Evolutionary conservation across 1,140 invertebrate species (phyloP), one percentile per base, ranked within the genome.

Genomic region (Trichogramma pretiosum): DNA sequence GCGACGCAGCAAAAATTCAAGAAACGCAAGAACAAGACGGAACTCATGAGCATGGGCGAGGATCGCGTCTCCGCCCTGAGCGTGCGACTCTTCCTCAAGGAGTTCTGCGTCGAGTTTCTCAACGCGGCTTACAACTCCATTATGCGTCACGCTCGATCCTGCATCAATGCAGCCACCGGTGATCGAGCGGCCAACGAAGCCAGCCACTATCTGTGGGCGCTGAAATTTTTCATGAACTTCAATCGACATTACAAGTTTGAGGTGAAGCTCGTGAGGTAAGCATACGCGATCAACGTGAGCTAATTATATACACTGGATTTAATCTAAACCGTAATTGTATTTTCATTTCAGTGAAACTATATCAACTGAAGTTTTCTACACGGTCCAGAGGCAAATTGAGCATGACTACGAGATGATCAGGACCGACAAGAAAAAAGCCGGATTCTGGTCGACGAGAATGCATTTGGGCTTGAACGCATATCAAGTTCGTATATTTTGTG

Each of bases 211-310:
- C 73, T 97, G 36, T 96, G 91, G 92, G 82, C 88, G 7, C 74
- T 96, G 57, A 82, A 85, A 62, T 98, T 97, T 73, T 98, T 97
- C 67, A 94, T 97, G 90, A 89, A 95, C 70, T 97, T 98, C 70
- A 95, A 94, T 77, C 80, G 94, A 54, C 75, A 82, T 59, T 77
- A 83, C 57, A 83, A 83, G 58, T 89, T 92, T 61, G 78, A 88
- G 71, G 80, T 94, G 52, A 89, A 92, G 69, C 76, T 90, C 54
- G 83, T 96, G 41, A 89, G 87, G 87, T 90, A 72, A 76, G n/a
- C n/a, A n/a, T n/a, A n/a, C n/a, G n/a, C n/a, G n/a, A n/a, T n/a
- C n/a, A n/a, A n/a, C n/a, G n/a, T n/a, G n/a, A n/a, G n/a, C n/a
- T n/a, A n/a, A n/a, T n/a, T n/a, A n/a, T n/a, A n/a, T n/a, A n/a